Conservation (phyloP, 2,797 vertebrate species). For the Falco peregrinus region DNA sequence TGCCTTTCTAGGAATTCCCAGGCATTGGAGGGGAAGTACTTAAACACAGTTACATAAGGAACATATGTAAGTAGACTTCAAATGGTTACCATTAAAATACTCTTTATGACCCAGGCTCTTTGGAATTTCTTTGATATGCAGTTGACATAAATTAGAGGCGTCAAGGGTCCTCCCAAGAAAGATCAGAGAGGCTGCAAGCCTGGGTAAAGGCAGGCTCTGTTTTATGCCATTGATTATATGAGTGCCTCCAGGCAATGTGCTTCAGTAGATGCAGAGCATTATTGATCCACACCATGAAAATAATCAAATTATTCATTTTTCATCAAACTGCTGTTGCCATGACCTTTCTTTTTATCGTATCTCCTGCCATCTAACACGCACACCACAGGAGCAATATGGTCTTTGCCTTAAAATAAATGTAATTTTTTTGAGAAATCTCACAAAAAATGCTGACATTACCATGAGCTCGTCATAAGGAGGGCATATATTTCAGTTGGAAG, state of each 20-base stretch:
- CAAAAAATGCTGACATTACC: constrained; percentile 49
- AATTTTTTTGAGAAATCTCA: constrained; percentile 40
- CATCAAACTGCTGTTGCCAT: constrained; percentile 75
- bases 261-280: constrained; percentile 78
- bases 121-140: constrained; percentile 90
- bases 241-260: constrained; percentile 80
- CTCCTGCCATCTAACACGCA: constrained; percentile 72
- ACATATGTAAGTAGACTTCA: constrained; percentile 74
- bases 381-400: constrained; percentile 43
- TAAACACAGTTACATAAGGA: constrained; percentile 51
- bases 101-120: constrained; percentile 77
- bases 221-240: constrained; percentile 85
- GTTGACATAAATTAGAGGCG: constrained; percentile 88
- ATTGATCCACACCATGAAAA: constrained; percentile 88
- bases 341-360: constrained; percentile 66
- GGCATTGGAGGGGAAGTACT: background rate
- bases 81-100: constrained; percentile 73
- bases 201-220: constrained; percentile 77
- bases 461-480: constrained; percentile 8
- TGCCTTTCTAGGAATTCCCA: background rate
- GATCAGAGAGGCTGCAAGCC: constrained; percentile 80
- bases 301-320: constrained; percentile 91
- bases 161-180: constrained; percentile 78
- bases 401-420: constrained; percentile 69
- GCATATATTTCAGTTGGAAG: background rate